Conservation (phyloP, 30 jellyfish, hydroid and myxozoan species). For the Hydractinia echinata region DNA sequence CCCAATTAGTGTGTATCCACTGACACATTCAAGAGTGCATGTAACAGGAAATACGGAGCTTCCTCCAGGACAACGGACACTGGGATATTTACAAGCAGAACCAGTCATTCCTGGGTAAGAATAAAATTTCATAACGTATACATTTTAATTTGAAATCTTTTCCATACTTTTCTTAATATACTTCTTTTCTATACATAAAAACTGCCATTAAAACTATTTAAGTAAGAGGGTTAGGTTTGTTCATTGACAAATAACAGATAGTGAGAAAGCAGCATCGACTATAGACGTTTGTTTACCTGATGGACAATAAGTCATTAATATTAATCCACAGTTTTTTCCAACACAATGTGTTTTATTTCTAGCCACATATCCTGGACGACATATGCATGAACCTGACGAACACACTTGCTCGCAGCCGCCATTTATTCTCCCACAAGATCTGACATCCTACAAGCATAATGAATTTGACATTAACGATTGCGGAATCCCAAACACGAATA, state of each 20-base stretch:
- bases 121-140: no score
- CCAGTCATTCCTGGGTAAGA: no score
- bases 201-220: no score
- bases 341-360: conserved; percentile 53
- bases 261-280: no score
- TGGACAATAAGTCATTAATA: conserved; percentile 52
- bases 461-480: background rate
- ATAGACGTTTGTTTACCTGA: conserved; percentile 30
- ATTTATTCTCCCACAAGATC: conserved; percentile 64
- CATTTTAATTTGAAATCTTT: no score
- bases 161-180: no score
- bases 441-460: conserved; percentile 37
- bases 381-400: conserved; percentile 55
- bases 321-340: conserved; percentile 71
- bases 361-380: conserved; percentile 65
- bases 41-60: conserved; percentile 44
- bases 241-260: no score
- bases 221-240: no score
- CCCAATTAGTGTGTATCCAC: conserved; percentile 61
- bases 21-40: conserved; percentile 59
- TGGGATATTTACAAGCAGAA: conserved; percentile 48
- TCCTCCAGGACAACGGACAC: conserved; percentile 53
- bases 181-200: no score
- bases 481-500: background rate
- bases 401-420: conserved; percentile 93